Base-by-base conservation (phyloP, 2,113 vertebrate genomes). In the Bujurquina vittata region DNA sequence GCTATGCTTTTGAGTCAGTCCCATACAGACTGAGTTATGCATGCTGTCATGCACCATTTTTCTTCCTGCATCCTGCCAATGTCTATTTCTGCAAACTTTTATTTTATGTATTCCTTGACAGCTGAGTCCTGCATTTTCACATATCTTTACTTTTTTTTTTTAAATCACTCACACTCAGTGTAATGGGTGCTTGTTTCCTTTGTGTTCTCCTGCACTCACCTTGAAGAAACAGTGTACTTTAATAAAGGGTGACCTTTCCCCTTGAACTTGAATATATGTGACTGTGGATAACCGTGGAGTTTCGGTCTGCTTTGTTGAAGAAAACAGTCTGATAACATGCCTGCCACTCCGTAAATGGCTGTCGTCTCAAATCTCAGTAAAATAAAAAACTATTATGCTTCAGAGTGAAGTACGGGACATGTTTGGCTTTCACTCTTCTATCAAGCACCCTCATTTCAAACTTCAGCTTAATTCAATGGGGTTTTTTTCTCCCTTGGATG, bases 241-340 rank as follows among this genome's bases (percentile, higher is more conserved):
- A 85, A 78, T 87, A 73, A 84, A 91, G 81, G 76, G 33, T 85
- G 90, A 89, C 90, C 91, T 84, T 85, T 89, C 73, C 88, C 80
- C 85, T 80, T 88, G 81, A 87, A 77, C 85, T 54, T 85, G 82
- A 67, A 69, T 83, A 81, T 33, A 54, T 3, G 54, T 54, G 73
- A 31, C 79, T 65, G 6, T 10, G 20, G 9, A 79, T 62, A 60
- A 80, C 77, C 55, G 49, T 31, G 62, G 57, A 79, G 77, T 81
- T 77, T 87, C 80, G 77, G 72, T 83, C 29, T 82, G 75, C 35
- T 77, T 56, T 29, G 43, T 73, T 35, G 82, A 75, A 85, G 35
- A 79, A 75, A 57, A 63, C 63, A 33, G 37, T 14, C 14, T 69
- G 40, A 72, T 62, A 80, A 57, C 18, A 56, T 55, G n/a, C 10